A percentile compares a stretch with the other conserved stretches of the same genome.
Conservation (phyloP, 2,888 invertebrate species). For the Polymixis flavicincta region DNA sequence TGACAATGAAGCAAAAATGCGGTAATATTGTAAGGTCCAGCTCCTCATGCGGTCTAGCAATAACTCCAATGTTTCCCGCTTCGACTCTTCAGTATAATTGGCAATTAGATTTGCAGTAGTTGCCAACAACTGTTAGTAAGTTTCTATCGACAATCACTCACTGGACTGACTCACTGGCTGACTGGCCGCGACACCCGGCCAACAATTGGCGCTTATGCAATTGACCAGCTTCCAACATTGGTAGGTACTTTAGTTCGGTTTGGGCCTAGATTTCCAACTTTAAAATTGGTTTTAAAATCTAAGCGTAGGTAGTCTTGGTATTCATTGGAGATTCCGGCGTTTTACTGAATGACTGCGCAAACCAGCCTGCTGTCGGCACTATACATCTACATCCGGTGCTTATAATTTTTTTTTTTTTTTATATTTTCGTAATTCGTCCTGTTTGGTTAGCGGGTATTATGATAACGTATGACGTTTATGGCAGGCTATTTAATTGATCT, state of each 20-base stretch:
- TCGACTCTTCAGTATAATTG: constrained; percentile 72
- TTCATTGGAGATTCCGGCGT: constrained; percentile 7
- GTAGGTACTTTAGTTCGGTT: constrained; percentile 54
- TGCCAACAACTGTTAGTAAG: constrained; percentile 78
- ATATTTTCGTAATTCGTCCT: constrained; percentile 10
- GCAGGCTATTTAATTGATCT: constrained; percentile 24
- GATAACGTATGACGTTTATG: not conserved
- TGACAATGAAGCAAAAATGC: constrained; percentile 57
- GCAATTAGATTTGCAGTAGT: constrained; percentile 79
- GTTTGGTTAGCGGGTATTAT: constrained; percentile 1
- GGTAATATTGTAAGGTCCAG: constrained; percentile 41
- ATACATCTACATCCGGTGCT: not conserved
- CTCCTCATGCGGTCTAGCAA: constrained; percentile 30
- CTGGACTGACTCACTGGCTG: constrained; percentile 76
- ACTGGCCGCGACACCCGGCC: constrained; percentile 73
- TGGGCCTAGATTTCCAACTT: constrained; percentile 51
- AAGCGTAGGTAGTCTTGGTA: constrained; percentile 7
- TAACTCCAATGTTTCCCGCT: constrained; percentile 45
- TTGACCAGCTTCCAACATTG: constrained; percentile 78
- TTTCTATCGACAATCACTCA: constrained; percentile 78
- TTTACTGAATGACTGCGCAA: not conserved
- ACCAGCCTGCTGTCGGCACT: not conserved
- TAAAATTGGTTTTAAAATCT: constrained; percentile 14
- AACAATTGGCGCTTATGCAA: constrained; percentile 85
- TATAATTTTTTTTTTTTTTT: not conserved